Conservation (phyloP, 1,140 invertebrate species). For the Gryllus bimaculatus region DNA sequence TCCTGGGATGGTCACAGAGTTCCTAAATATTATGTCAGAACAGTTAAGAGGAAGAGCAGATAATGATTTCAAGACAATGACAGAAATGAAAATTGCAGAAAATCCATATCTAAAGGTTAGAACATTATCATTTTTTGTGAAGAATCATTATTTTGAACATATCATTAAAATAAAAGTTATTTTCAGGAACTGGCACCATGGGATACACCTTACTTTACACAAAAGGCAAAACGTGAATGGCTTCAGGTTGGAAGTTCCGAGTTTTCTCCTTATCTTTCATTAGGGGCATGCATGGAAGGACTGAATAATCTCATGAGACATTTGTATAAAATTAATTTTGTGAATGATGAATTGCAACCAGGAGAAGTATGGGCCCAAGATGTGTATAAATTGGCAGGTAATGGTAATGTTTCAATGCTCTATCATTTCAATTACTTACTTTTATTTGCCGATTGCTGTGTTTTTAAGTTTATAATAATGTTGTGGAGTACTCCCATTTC, state of each 20-base stretch:
- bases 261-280: constrained; percentile 82
- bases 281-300: constrained; percentile 94
- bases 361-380: constrained; percentile 80
- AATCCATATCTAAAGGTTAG: constrained; percentile 5
- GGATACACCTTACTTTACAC: constrained; percentile 76
- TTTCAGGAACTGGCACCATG: constrained; percentile 53
- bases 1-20: constrained; percentile 66
- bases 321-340: constrained; percentile 70
- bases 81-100: constrained; percentile 7
- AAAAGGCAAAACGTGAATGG: constrained; percentile 58
- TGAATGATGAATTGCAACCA: constrained; percentile 53
- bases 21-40: constrained; percentile 67
- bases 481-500: background rate
- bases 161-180: background rate
- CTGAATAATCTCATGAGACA: constrained; percentile 72
- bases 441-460: background rate
- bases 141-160: background rate
- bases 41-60: constrained; percentile 49
- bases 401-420: background rate
- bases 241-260: constrained; percentile 56
- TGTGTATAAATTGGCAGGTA: constrained; percentile 76
- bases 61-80: constrained; percentile 23
- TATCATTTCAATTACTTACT: too few relatives aligned
- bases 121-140: background rate
- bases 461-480: constrained; percentile 11